Conservation (phyloP, 2,888 invertebrate genomes). For the Holacanthella duospinosa region DNA sequence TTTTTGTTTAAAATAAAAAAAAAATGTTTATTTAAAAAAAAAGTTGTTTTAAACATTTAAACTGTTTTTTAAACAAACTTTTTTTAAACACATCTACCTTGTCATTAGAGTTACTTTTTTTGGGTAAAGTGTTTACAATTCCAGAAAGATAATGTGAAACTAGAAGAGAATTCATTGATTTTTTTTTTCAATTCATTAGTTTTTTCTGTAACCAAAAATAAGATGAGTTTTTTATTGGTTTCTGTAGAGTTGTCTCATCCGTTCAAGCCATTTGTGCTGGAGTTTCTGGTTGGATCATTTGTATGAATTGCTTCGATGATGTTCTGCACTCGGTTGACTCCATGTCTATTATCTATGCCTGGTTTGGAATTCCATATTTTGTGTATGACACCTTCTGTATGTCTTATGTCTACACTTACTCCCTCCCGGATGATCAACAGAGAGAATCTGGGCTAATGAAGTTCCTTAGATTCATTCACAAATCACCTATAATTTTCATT, state of each 20-base stretch:
- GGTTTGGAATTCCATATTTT: slow-evolving; percentile 65
- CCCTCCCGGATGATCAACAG: background rate
- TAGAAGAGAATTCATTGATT: too few relatives aligned
- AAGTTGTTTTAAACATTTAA: too few relatives aligned
- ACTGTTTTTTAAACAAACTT: too few relatives aligned
- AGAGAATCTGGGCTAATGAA: background rate
- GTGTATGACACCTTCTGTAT: slow-evolving; percentile 63
- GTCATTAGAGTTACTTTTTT: too few relatives aligned
- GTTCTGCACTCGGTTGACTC: slow-evolving; percentile 59
- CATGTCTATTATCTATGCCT: slow-evolving; percentile 63
- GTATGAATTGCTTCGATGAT: slow-evolving; percentile 56
- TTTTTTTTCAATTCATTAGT: too few relatives aligned
- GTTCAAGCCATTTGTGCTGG: slow-evolving; percentile 60
- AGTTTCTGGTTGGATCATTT: slow-evolving; percentile 55
- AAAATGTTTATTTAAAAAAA: too few relatives aligned
- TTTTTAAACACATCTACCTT: too few relatives aligned
- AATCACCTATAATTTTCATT: slow-evolving; percentile 60
- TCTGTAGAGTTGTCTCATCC: slow-evolving; percentile 56
- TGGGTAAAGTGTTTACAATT: too few relatives aligned
- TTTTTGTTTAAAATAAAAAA: too few relatives aligned
- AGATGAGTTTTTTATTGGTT: slow-evolving; percentile 4
- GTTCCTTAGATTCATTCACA: slow-evolving; percentile 41
- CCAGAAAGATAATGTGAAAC: too few relatives aligned
- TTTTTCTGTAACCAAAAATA: too few relatives aligned
- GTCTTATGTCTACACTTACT: slow-evolving; percentile 51